phyloP scores from a whole-genome alignment of 2,113 vertebrate genomes.

The Hemicordylus capensis region DNA sequence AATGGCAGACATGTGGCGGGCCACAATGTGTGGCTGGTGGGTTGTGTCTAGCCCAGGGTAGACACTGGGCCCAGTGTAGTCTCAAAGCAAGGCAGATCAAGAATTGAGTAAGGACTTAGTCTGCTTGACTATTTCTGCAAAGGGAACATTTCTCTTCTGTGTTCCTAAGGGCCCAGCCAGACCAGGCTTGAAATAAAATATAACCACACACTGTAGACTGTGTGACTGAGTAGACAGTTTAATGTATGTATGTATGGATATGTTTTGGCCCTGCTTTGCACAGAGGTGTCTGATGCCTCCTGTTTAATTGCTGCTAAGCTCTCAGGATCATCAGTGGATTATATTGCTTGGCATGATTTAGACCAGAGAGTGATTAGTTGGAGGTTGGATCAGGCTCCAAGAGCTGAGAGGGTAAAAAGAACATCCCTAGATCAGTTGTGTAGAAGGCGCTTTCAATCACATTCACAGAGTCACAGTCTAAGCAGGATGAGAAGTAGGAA shows the following conservation, averaged over 20 bases:
- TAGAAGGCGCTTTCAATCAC: background rate
- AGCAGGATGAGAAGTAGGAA: background rate
- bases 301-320: background rate
- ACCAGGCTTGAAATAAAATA: background rate
- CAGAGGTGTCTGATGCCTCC: background rate
- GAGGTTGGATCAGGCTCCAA: background rate
- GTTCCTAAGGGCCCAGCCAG: background rate
- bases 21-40: background rate
- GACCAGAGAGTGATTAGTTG: background rate
- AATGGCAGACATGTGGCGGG: background rate
- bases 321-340: slow-evolving; percentile 3
- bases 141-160: too few species aligned
- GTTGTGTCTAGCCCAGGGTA: background rate
- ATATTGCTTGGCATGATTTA: background rate
- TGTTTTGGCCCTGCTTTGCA: background rate
- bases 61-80: too few species aligned
- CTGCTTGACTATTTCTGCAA: background rate
- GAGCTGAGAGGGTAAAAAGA: background rate
- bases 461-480: background rate
- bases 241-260: background rate
- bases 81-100: too few species aligned
- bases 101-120: too few species aligned
- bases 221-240: background rate
- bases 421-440: background rate
- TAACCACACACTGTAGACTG: background rate